phyloP scores from a whole-genome alignment of 2,113 vertebrate genomes.

The Raja brachyura region DNA sequence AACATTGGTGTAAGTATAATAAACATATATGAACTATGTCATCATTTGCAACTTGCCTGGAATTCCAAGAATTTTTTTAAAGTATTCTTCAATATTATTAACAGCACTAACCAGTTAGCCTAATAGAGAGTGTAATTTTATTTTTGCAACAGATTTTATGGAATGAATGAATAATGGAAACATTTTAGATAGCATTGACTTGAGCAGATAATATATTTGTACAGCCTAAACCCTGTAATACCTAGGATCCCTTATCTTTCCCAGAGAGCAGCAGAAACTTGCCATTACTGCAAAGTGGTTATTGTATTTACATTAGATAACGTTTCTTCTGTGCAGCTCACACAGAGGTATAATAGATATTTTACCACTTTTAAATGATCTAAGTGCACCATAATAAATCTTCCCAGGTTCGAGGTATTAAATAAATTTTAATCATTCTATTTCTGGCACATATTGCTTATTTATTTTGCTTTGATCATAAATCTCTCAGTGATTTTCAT shows the following conservation, averaged over 20 bases:
- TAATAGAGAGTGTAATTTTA: neutral
- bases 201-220: conserved; percentile 6
- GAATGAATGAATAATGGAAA: neutral
- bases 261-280: neutral
- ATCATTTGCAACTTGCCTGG: conserved; percentile 11
- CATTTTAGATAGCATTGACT: neutral
- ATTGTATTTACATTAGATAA: conserved; percentile 13
- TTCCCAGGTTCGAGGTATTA: neutral
- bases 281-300: neutral
- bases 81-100: neutral
- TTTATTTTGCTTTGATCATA: neutral
- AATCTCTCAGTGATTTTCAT: neutral
- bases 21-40: neutral
- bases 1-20: neutral
- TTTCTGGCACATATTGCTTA: neutral
- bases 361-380: neutral
- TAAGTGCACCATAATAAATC: neutral
- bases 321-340: neutral
- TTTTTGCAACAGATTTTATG: neutral
- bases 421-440: neutral
- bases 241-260: neutral
- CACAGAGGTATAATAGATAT: neutral
- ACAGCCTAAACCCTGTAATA: neutral
- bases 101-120: neutral
- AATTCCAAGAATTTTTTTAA: neutral